Conservation (phyloP, 2,888 invertebrate species). For the Pyrocoelia pectoralis region DNA sequence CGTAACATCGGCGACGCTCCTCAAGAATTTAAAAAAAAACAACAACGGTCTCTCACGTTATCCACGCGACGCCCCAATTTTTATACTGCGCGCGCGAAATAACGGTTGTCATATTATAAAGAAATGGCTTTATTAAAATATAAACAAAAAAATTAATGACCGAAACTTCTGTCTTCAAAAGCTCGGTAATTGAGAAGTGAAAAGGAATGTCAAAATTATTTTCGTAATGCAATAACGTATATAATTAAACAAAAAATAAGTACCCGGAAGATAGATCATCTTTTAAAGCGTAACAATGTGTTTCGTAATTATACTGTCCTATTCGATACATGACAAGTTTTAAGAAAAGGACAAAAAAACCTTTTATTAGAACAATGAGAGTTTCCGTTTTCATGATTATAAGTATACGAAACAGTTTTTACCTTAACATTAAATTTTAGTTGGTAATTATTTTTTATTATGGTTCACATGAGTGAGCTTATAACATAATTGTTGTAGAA, state of each 20-base stretch:
- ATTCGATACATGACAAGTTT: background rate
- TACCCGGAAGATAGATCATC: conserved; percentile 25
- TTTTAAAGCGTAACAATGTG: conserved; percentile 27
- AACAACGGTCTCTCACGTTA: conserved; percentile 1
- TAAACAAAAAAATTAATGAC: conserved; percentile 30
- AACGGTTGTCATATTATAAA: conserved; percentile 7
- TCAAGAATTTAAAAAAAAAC: background rate
- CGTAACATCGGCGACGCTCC: background rate
- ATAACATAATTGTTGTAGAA: background rate
- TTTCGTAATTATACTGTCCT: conserved; percentile 25
- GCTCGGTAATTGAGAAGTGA: conserved; percentile 25
- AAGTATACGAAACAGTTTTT: background rate
- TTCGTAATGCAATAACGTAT: conserved; percentile 24
- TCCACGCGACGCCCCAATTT: background rate
- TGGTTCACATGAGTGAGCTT: conserved; percentile 7
- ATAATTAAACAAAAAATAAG: conserved; percentile 31
- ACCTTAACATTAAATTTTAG: background rate
- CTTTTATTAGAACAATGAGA: conserved; percentile 1
- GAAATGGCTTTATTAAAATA: conserved; percentile 32
- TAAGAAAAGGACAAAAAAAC: background rate
- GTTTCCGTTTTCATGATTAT: conserved; percentile 6
- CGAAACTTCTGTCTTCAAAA: conserved; percentile 22
- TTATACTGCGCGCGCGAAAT: conserved; percentile 9
- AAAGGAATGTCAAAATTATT: conserved; percentile 28
- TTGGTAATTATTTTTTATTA: conserved; percentile 5